Conservation (phyloP, 1,140 invertebrate species). For the Zeugodacus cucurbitae region DNA sequence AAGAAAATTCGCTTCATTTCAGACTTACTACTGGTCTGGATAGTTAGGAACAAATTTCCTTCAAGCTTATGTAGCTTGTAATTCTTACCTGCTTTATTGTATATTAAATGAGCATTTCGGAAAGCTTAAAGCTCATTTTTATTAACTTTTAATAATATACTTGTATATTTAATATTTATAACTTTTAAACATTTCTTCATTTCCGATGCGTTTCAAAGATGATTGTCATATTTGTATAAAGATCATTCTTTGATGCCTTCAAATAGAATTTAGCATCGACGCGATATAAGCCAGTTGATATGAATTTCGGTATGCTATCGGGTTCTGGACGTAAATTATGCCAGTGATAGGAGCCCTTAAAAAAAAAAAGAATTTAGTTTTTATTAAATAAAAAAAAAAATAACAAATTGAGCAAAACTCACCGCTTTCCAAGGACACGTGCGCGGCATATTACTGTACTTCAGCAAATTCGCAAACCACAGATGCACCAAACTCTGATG, state of each 20-base stretch:
- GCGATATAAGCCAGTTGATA: neutral
- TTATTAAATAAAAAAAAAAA: neutral
- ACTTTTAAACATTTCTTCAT: too few relatives aligned
- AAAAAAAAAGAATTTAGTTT: neutral
- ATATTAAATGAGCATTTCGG: too few relatives aligned
- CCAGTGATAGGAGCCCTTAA: slow-evolving; percentile 27
- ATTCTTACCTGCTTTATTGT: too few relatives aligned
- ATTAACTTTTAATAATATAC: too few relatives aligned
- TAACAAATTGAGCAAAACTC: neutral
- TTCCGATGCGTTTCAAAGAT: neutral
- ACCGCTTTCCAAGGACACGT: slow-evolving; percentile 38
- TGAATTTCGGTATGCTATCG: neutral
- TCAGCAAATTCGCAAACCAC: slow-evolving; percentile 35
- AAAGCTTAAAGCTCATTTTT: too few relatives aligned
- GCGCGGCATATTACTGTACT: slow-evolving; percentile 38
- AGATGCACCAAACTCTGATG: neutral
- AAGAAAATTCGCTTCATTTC: too few relatives aligned
- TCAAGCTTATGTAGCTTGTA: too few relatives aligned
- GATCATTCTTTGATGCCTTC: neutral
- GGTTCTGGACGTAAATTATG: neutral
- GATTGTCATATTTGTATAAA: neutral
- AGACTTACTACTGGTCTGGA: too few relatives aligned
- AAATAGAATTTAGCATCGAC: neutral
- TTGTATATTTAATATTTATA: too few relatives aligned
- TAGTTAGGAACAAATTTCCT: too few relatives aligned